Evolutionary conservation across 1,140 invertebrate genomes (phyloP).

Genomic region (Tetragnatha versicolor): DNA sequence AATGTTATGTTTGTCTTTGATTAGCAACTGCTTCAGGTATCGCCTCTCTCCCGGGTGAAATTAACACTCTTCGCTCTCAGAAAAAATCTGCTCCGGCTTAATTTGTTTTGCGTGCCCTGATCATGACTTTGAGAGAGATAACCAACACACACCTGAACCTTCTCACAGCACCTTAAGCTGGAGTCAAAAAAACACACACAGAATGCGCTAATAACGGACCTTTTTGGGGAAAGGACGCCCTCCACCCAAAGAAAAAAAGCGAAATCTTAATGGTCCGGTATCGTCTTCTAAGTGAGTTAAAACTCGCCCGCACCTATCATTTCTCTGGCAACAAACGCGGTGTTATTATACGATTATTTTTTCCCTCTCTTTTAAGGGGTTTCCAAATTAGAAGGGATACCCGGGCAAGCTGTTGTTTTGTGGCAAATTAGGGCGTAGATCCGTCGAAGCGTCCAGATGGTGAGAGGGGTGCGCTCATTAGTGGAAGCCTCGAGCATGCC

Average conservation of each 20-base stretch:
- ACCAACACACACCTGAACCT: no score
- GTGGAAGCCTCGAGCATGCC: slow-evolving; percentile 31
- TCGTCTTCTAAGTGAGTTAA: slow-evolving; percentile 46
- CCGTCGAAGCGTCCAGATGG: slow-evolving; percentile 46
- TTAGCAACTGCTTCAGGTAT: no score
- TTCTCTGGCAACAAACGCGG: not conserved
- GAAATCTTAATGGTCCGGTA: slow-evolving; percentile 38
- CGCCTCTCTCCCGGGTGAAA: no score
- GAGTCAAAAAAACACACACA: no score
- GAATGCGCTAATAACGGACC: slow-evolving; percentile 32
- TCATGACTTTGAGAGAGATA: no score
- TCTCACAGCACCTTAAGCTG: no score
- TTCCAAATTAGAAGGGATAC: slow-evolving; percentile 40
- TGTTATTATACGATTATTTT: not conserved
- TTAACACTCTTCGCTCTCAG: no score
- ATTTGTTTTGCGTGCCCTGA: no score
- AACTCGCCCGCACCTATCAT: slow-evolving; percentile 49
- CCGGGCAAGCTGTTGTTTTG: slow-evolving; percentile 51
- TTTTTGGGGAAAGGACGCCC: slow-evolving; percentile 1
- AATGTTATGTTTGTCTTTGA: no score
- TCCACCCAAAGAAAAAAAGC: not conserved
- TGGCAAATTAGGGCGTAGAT: slow-evolving; percentile 42
- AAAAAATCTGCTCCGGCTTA: no score
- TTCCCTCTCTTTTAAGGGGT: slow-evolving; percentile 17
- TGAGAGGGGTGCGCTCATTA: slow-evolving; percentile 40